Evolutionary conservation across 2,888 invertebrate genomes (phyloP).

Genomic region (Sphaerophoria rueppellii): DNA sequence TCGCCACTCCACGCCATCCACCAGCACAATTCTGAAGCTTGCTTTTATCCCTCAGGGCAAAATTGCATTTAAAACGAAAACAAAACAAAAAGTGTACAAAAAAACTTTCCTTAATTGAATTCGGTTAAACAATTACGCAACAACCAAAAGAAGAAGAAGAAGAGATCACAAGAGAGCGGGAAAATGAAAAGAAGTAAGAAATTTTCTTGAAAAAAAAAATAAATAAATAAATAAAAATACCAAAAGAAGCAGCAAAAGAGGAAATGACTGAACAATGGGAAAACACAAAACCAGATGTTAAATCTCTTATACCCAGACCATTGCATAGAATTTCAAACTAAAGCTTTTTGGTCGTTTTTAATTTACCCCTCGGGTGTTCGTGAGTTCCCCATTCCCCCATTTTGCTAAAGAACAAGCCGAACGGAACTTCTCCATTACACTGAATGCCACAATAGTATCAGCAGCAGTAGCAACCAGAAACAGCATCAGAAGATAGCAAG

Average conservation of each 20-base stretch:
- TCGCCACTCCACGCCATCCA: not conserved
- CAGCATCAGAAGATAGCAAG: constrained; percentile 13
- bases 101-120: constrained; percentile 64
- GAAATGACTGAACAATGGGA: constrained; percentile 53
- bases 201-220: constrained; percentile 23
- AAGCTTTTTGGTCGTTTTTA: constrained; percentile 28
- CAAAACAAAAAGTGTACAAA: constrained; percentile 39
- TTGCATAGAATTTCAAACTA: constrained; percentile 40
- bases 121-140: constrained; percentile 70
- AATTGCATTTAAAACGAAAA: constrained; percentile 65
- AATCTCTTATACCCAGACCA: constrained; percentile 34
- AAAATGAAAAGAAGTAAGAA: constrained; percentile 19
- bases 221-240: not conserved
- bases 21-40: not conserved
- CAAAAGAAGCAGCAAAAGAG: not conserved
- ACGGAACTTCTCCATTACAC: constrained; percentile 35
- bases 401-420: not conserved
- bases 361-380: constrained; percentile 8
- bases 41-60: not conserved
- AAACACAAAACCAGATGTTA: constrained; percentile 67
- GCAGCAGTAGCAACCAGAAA: constrained; percentile 32
- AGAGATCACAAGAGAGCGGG: not conserved
- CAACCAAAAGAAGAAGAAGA: constrained; percentile 59
- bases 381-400: not conserved
- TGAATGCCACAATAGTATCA: constrained; percentile 44